phyloP scores from a whole-genome alignment of 2,888 invertebrate species.

The Spatulosminthurus flaviceps region DNA sequence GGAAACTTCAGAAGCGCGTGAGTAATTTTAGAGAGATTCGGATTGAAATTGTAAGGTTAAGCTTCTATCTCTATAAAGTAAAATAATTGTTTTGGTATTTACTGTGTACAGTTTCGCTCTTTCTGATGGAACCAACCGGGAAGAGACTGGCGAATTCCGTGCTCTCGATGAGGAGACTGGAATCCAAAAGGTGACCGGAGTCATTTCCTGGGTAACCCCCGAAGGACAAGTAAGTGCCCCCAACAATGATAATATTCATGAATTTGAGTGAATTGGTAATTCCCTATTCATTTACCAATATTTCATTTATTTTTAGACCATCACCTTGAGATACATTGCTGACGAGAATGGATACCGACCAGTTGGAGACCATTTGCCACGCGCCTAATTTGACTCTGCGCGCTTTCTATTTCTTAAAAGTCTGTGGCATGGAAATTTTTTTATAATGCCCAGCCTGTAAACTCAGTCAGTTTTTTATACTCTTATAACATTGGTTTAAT shows the following conservation, averaged over 20 bases:
- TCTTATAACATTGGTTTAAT: no score
- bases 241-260: no score
- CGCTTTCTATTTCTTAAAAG: no score
- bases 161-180: slow-evolving; percentile 33
- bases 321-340: slow-evolving; percentile 23
- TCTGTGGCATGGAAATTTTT: no score
- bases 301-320: background rate
- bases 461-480: no score
- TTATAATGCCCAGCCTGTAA: no score
- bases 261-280: no score
- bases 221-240: background rate
- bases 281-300: no score
- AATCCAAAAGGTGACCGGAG: slow-evolving; percentile 13
- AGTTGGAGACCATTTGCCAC: slow-evolving; percentile 16
- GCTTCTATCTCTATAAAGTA: no score
- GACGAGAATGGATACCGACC: slow-evolving; percentile 28
- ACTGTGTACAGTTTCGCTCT: slow-evolving; percentile 52
- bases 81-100: no score
- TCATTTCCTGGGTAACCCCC: slow-evolving; percentile 7
- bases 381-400: no score
- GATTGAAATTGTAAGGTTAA: no score
- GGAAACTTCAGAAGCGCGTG: slow-evolving; percentile 21
- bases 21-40: background rate
- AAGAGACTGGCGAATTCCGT: slow-evolving; percentile 55
- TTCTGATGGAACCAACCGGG: slow-evolving; percentile 57